Conservation (phyloP, 2,797 vertebrate species). For the Premnoplex brunnescens region DNA sequence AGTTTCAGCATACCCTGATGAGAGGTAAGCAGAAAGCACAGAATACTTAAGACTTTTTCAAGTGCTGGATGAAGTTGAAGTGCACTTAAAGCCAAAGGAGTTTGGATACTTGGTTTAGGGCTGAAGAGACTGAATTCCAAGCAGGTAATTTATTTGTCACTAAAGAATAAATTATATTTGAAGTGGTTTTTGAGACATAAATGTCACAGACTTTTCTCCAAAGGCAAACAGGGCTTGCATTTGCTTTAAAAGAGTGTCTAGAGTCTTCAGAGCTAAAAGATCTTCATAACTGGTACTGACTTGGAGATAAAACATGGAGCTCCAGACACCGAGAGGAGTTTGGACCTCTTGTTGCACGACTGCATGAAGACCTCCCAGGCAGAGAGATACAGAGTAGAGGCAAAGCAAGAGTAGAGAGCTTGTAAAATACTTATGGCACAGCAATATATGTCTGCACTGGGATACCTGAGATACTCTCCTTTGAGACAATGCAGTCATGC, state of each 20-base stretch:
- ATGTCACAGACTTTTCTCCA: neutral
- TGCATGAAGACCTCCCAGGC: neutral
- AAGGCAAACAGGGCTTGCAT: neutral
- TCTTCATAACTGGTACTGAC: neutral
- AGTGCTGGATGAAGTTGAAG: neutral
- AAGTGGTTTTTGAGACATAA: neutral
- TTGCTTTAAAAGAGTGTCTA: neutral
- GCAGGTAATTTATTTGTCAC: neutral
- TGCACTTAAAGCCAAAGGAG: neutral
- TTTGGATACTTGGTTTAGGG: neutral
- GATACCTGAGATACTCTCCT: neutral
- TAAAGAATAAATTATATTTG: neutral
- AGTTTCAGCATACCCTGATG: neutral
- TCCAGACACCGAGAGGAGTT: neutral
- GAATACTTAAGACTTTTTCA: neutral
- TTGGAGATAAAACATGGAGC: neutral
- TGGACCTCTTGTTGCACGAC: neutral
- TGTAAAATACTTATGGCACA: neutral
- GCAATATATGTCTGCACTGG: rapidly evolving
- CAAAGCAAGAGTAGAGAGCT: neutral
- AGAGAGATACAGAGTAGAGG: neutral
- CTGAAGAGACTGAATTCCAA: neutral
- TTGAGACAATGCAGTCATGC: neutral
- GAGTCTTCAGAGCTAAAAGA: neutral
- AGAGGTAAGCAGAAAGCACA: neutral